A percentile compares a stretch with the other conserved stretches of the same genome.
phyloP scores from a whole-genome alignment of 2,888 invertebrate genomes.

The Odontothrips loti region DNA sequence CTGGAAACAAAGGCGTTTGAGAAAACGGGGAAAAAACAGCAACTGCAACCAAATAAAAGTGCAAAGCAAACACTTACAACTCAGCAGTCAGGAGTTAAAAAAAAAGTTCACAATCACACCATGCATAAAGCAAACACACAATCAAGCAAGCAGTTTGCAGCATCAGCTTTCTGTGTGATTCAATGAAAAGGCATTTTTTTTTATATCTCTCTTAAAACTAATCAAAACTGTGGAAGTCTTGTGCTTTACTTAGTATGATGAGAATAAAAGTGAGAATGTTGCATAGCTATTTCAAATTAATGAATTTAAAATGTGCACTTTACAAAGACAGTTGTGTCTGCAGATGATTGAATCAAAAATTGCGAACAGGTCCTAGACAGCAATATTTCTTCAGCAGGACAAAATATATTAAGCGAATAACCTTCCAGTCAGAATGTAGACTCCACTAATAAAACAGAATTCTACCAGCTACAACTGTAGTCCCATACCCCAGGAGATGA shows the following conservation, averaged over 20 bases:
- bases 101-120: neutral
- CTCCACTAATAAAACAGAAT: too few species aligned
- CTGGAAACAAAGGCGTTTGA: neutral
- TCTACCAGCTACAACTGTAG: too few species aligned
- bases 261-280: neutral
- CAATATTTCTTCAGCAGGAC: too few species aligned
- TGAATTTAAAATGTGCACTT: too few species aligned
- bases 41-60: neutral
- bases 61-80: neutral
- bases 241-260: neutral
- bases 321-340: too few species aligned
- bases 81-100: neutral
- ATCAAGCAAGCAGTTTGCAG: slow-evolving; percentile 2
- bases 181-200: too few species aligned
- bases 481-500: neutral
- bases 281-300: too few species aligned
- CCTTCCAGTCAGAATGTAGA: too few species aligned
- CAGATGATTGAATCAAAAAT: too few species aligned
- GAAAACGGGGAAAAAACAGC: neutral
- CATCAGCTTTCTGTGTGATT: neutral
- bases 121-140: neutral
- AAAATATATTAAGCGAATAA: too few species aligned
- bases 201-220: neutral
- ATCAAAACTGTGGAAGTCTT: neutral
- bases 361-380: too few species aligned